Base-by-base conservation (phyloP, 2,113 vertebrate species). In the Puma concolor region DNA sequence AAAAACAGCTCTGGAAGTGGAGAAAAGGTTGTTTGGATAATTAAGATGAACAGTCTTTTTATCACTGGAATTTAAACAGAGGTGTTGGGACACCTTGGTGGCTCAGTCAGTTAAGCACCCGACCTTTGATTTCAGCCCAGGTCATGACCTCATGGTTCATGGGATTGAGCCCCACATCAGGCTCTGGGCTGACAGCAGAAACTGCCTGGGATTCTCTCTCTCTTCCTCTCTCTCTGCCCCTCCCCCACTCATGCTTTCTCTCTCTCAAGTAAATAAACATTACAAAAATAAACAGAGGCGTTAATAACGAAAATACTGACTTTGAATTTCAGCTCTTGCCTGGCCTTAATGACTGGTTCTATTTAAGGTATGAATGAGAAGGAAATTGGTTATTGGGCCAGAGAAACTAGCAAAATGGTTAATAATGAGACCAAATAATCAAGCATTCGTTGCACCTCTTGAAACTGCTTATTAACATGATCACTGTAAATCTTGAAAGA, bases 391-490 rank as follows among this genome's bases (percentile, higher is more conserved):
- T 44, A 3, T 27, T 48, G 27, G 71, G 29, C 3, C 25, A 82
- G 60, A 92, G 57, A 88, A 60, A 44, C 29, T 7, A 27, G 25
- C 13, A 2, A 0, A 5, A 0, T 29, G 52, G 23, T 66, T 27
- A 50, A 13, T 29, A 4, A 41, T 11, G 79, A 89, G 79, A 66
- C 33, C 38, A 2, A 29, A 14, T 54, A 1, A 29, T 23, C 31
- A 21, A 31, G n/a, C 17, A 0, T 60, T n/a, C 6, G 1, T 36
- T 27, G 17, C 44, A 7, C 21, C 7, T n/a, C 38, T n/a, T n/a
- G 50, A 69, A 85, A 76, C n/a, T 21, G 1, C 74, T 50, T 29
- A 21, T 57, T 19, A 21, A 41, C 4, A 21, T 15, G 16, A 0
- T n/a, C 54, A 0, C 36, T 33, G 15, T 54, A 19, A 27, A n/a